phyloP scores from a whole-genome alignment of 2,888 invertebrate species.

The Drosophila tripunctata region DNA sequence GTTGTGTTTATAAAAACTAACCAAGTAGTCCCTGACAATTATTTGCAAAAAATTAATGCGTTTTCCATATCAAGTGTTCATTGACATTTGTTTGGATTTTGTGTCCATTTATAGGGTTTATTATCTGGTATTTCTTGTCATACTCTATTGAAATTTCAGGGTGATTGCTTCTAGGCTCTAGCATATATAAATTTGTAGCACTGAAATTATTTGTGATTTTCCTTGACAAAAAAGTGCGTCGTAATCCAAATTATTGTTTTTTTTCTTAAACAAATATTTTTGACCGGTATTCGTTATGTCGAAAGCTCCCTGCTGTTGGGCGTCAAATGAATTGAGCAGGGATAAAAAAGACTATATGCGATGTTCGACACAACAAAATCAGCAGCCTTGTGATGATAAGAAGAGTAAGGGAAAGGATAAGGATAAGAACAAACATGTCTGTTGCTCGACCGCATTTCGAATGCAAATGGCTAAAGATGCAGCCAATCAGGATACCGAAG shows the following conservation, averaged over 20 bases:
- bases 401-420: slow-evolving; percentile 23
- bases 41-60: background rate
- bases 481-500: slow-evolving; percentile 5
- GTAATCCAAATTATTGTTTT: background rate
- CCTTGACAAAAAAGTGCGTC: background rate
- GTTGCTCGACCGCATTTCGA: slow-evolving; percentile 51
- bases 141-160: slow-evolving; percentile 64
- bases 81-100: background rate
- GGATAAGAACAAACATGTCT: slow-evolving; percentile 24
- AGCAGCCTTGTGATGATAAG: background rate
- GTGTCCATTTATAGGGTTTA: background rate
- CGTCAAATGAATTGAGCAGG: slow-evolving; percentile 35
- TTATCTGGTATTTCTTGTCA: slow-evolving; percentile 14
- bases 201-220: slow-evolving; percentile 36
- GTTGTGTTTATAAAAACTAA: too few relatives aligned
- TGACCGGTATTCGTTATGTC: slow-evolving; percentile 18
- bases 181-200: slow-evolving; percentile 47
- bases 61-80: slow-evolving; percentile 14
- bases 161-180: slow-evolving; percentile 54
- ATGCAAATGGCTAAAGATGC: slow-evolving; percentile 27
- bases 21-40: background rate
- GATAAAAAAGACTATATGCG: slow-evolving; percentile 47
- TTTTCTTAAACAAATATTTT: background rate
- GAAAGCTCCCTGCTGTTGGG: slow-evolving; percentile 36
- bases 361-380: slow-evolving; percentile 37